phyloP scores from a whole-genome alignment of 2,113 vertebrate genomes.

The Gallinago undulata region DNA sequence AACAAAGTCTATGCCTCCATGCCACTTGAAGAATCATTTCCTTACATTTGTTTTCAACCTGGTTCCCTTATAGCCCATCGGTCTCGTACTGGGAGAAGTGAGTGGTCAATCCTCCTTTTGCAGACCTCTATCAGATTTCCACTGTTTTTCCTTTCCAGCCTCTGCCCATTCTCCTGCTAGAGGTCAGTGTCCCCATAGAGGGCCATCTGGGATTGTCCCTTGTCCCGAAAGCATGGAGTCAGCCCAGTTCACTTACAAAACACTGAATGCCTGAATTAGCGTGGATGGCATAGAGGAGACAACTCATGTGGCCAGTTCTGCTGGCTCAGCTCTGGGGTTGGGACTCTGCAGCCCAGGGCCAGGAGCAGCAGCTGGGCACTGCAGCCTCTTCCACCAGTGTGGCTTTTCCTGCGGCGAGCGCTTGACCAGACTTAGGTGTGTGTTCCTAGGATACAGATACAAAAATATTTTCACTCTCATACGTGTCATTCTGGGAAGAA shows the following conservation, averaged over 20 bases:
- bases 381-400: not conserved
- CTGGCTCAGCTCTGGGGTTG: not conserved
- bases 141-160: not conserved
- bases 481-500: not conserved
- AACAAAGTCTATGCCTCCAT: not conserved
- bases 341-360: not conserved
- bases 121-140: not conserved
- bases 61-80: not conserved
- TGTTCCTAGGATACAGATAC: constrained; percentile 34
- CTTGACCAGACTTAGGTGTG: not conserved
- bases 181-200: not conserved
- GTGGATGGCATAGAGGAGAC: not conserved
- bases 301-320: not conserved
- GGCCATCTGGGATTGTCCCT: not conserved
- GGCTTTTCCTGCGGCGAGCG: not conserved
- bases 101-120: not conserved
- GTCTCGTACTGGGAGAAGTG: not conserved
- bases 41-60: not conserved
- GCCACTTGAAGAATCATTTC: not conserved
- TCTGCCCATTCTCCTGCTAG: not conserved
- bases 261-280: not conserved
- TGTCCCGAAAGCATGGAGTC: not conserved
- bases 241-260: not conserved
- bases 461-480: constrained; percentile 27
- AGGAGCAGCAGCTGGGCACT: not conserved